Base-by-base conservation (phyloP, 2,888 invertebrate genomes). In the Geotrupes spiniger region DNA sequence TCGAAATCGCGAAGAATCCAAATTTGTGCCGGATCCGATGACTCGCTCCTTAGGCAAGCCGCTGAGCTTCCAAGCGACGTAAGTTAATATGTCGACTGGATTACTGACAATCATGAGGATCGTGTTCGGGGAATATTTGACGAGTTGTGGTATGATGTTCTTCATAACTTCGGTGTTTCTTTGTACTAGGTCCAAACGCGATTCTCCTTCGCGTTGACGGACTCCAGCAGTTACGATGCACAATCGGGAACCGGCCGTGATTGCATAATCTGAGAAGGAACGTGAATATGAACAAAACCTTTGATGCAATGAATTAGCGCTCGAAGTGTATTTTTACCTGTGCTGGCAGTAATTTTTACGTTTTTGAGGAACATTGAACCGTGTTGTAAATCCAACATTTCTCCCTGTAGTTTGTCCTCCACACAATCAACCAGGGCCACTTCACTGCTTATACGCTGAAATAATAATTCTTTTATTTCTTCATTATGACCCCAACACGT, bases 11-110 rank as follows among this genome's bases (percentile, higher is more conserved):
- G 92, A 90, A 0, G 94, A 92, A 74, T 95, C 95, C 62, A 96
- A 78, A 74, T 94, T 94, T 29, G 94, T 94, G 4, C 95, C 95
- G 36, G 92, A 91, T 6, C 95, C 95, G 66, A 96, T 86, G 39
- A 95, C 89, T 26, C 87, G 57, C 68, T 92, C 82, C 69, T 85
- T 84, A 6, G 95, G 93, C 58, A 95, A 76, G 4, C 93, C 93
- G 56, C 92, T 92, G 45, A 96, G 70, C 74, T 91, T 93, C 94
- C 94, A 96, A n/a, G 94, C 86, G 8, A 94, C 91, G 70, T 91
- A 94, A 0, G 94, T 93, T 64, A 96, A 76, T 52, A 95, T 86
- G 69, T 96, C 95, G 17, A 93, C 92, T 0, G 95, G 95, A 72
- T 95, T 95, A 59, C 91, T 90, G 4, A 95, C 93, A 63, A 95